These are phyloP conservation scores for Podilymbus podiceps DNA, from an alignment of 2,113 vertebrate species.

Conservation along the genomic window DNA sequence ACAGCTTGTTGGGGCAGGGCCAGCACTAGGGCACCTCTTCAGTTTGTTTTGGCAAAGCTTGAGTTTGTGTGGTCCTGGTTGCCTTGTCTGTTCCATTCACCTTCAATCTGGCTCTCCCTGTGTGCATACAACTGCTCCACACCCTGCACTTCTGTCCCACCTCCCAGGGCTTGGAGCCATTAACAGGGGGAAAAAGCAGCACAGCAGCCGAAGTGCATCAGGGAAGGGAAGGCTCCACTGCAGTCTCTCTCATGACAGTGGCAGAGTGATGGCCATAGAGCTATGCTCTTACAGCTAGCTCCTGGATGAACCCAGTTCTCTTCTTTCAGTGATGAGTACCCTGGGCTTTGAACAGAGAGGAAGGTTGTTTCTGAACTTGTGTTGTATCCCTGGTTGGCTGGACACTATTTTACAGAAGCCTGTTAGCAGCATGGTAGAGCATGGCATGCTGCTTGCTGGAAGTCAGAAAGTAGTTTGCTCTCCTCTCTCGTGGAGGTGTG, in stretches of 20 bases:
- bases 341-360: neutral
- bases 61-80: neutral
- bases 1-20: slow-evolving; percentile 46
- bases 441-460: neutral
- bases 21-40: slow-evolving; percentile 28
- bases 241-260: neutral
- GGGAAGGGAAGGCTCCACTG: neutral
- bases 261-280: neutral
- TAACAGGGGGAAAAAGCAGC: neutral
- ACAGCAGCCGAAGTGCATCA: neutral
- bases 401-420: neutral
- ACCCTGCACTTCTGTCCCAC: neutral
- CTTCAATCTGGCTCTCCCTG: neutral
- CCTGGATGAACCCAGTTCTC: neutral
- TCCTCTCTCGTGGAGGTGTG: neutral
- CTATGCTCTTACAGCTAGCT: neutral
- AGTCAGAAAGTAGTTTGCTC: neutral
- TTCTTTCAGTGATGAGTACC: neutral
- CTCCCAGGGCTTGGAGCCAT: neutral
- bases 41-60: slow-evolving; percentile 56
- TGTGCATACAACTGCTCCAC: neutral
- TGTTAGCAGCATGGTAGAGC: neutral
- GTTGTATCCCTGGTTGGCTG: neutral
- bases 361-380: neutral
- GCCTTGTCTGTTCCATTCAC: slow-evolving; percentile 37